phyloP scores from a whole-genome alignment of 2,113 vertebrate species.

The Thomomys bottae region DNA sequence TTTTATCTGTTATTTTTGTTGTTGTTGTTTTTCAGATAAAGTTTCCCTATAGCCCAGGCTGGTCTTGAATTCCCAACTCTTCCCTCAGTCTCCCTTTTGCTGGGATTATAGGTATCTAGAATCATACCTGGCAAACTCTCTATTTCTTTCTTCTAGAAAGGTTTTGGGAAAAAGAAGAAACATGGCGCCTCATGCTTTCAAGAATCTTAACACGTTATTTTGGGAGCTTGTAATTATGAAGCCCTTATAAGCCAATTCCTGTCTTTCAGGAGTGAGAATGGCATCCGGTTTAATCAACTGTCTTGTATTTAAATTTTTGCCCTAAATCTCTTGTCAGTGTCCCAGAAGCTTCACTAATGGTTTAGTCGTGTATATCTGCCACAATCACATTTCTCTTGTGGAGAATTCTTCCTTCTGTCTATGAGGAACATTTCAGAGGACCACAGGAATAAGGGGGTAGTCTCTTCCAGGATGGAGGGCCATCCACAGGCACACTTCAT shows the following conservation, averaged over 20 bases:
- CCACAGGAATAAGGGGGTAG: not conserved
- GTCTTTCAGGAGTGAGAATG: not conserved
- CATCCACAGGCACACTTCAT: not conserved
- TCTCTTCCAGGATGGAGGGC: not conserved
- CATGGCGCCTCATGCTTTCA: not conserved
- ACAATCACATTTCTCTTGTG: not conserved
- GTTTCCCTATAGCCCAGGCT: too few relatives aligned
- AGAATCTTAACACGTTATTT: not conserved
- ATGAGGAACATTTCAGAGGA: not conserved
- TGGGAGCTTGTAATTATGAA: not conserved
- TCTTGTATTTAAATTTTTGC: not conserved
- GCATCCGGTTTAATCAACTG: not conserved
- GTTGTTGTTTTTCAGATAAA: too few relatives aligned
- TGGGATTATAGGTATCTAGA: too few relatives aligned
- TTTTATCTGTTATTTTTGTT: too few relatives aligned
- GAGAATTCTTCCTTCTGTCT: not conserved
- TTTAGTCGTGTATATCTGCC: not conserved
- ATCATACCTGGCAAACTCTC: not conserved
- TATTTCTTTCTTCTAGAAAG: not conserved
- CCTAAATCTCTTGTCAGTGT: not conserved
- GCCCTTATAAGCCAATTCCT: not conserved
- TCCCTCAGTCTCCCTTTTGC: too few relatives aligned
- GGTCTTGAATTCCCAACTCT: too few relatives aligned
- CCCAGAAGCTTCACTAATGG: not conserved
- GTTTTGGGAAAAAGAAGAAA: slow-evolving; percentile 21